Percentiles rank a stretch among this genome's conserved stretches.
Conservation (phyloP, 2,797 vertebrate genomes). For the Remorina albescens region DNA sequence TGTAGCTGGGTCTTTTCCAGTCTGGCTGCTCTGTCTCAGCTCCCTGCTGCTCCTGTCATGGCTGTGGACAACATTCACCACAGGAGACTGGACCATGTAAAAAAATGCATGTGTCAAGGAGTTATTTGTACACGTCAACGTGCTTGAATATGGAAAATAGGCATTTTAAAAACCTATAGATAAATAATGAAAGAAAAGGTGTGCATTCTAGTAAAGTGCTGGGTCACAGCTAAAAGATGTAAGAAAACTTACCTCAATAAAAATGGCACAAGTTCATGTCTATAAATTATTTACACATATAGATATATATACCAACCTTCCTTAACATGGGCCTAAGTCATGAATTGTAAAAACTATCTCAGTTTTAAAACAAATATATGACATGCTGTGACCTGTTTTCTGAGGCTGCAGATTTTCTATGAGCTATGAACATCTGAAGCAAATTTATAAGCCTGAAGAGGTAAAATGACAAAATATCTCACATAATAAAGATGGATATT, state of each 20-base stretch:
- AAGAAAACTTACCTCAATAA: not conserved
- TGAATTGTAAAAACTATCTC: too few species aligned
- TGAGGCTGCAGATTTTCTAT: not conserved
- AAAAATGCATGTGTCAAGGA: slow-evolving; percentile 19
- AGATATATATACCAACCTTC: too few species aligned
- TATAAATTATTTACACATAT: too few species aligned
- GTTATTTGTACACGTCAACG: not conserved
- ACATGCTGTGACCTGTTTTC: not conserved
- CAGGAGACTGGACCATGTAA: slow-evolving; percentile 13
- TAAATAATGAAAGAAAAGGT: not conserved
- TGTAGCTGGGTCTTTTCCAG: slow-evolving; percentile 37
- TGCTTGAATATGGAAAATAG: not conserved
- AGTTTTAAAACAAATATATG: too few species aligned
- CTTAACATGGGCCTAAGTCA: too few species aligned
- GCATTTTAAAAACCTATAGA: not conserved
- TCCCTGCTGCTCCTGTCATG: slow-evolving; percentile 21
- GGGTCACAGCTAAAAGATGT: not conserved
- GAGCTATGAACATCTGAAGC: not conserved
- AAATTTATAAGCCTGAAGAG: not conserved
- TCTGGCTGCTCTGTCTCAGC: slow-evolving; percentile 25
- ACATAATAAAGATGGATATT: too few species aligned
- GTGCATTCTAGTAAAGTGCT: not conserved
- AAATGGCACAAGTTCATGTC: too few species aligned
- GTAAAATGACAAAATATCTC: not conserved
- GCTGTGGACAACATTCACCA: slow-evolving; percentile 12